A percentile compares a stretch with the other conserved stretches of the same genome.
phyloP scores from a whole-genome alignment of 2,113 vertebrate species.

The Potamarius usumacintae region DNA sequence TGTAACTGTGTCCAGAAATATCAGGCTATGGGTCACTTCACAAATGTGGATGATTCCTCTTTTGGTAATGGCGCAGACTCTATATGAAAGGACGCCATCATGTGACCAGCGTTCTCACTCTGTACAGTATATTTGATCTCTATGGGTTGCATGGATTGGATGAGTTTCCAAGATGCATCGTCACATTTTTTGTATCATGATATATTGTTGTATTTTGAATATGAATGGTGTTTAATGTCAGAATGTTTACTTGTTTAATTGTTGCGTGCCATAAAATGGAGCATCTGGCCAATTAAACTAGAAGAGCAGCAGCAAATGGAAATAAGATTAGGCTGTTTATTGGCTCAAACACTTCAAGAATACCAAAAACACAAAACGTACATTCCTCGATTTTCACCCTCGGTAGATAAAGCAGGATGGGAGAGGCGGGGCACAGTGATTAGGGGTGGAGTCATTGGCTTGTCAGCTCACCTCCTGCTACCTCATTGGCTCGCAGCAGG shows the following conservation, averaged over 20 bases:
- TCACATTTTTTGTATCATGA: too few species aligned
- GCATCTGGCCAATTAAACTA: slow-evolving; percentile 54
- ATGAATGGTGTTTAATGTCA: slow-evolving; percentile 29
- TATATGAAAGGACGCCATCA: too few species aligned
- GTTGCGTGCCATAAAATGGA: slow-evolving; percentile 47
- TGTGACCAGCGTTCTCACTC: too few species aligned
- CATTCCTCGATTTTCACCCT: slow-evolving; percentile 42
- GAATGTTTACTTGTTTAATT: slow-evolving; percentile 51
- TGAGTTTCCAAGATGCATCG: too few species aligned
- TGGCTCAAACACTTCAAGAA: slow-evolving; percentile 29
- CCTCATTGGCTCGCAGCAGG: slow-evolving; percentile 31
- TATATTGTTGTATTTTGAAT: too few species aligned
- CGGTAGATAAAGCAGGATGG: slow-evolving; percentile 7
- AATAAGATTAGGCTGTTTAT: slow-evolving; percentile 49
- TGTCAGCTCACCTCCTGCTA: background rate
- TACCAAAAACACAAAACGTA: background rate
- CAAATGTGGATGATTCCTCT: too few species aligned
- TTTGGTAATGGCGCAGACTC: too few species aligned
- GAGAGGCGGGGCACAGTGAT: background rate
- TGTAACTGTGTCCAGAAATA: too few species aligned
- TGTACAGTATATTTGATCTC: too few species aligned
- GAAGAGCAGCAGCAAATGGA: slow-evolving; percentile 50
- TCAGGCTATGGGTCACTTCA: too few species aligned
- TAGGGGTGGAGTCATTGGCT: slow-evolving; percentile 7
- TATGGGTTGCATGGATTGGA: too few species aligned